Conservation (phyloP, 2,888 invertebrate genomes). For the Lumbricus terrestris region DNA sequence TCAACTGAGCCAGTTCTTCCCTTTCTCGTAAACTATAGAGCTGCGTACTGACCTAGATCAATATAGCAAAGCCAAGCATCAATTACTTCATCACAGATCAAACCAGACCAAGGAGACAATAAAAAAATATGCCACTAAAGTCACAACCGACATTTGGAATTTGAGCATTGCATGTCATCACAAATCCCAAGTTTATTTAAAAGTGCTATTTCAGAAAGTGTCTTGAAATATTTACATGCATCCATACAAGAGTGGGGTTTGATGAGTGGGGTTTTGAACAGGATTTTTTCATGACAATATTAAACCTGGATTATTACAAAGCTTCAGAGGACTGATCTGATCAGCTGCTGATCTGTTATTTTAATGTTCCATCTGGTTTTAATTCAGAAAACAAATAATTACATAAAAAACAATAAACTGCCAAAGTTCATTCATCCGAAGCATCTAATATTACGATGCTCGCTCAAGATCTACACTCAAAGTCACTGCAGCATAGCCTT, state of each 20-base stretch:
- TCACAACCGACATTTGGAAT: background rate
- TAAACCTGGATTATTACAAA: background rate
- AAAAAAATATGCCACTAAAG: background rate
- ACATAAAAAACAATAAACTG: background rate
- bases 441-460: too few species aligned
- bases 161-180: background rate
- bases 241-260: too few species aligned
- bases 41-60: constrained; percentile 66
- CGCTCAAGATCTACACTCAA: too few species aligned
- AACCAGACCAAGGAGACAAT: background rate
- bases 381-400: background rate
- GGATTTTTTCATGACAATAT: background rate
- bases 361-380: background rate
- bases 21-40: constrained; percentile 75
- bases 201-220: too few species aligned
- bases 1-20: constrained; percentile 69
- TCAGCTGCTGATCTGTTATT: background rate
- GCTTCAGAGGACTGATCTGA: background rate
- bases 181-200: too few species aligned
- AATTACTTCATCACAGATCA: background rate
- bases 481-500: too few species aligned
- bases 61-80: background rate
- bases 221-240: too few species aligned
- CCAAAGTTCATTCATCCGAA: too few species aligned
- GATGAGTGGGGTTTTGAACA: background rate